Evolutionary conservation across 1,140 invertebrate genomes (phyloP), one percentile per base, ranked within the genome.

Genomic region (Leptopilina boulardi): DNA sequence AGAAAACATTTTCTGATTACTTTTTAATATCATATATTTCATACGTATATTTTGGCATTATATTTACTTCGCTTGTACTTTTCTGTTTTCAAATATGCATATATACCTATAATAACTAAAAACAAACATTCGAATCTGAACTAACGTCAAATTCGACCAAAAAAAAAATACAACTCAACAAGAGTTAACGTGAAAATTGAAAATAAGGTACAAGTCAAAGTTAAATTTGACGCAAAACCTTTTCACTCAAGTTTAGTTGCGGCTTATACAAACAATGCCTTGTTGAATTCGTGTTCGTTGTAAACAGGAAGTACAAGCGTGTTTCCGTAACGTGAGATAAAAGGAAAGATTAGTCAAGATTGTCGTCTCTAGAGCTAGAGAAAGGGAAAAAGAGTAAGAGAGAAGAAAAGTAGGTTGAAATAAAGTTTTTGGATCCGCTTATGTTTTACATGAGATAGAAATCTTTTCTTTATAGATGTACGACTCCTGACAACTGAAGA

Each of bases 271-370:
- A 66, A 66, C 59, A 66, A 66, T 23, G 56, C 6, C 56, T 8
- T 59, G 56, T 59, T 66, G 26, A 5, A 66, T 66, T 34, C 11
- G 26, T 66, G 59, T 34, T 66, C 0, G 59, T 30, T 66, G 26
- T 66, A 66, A 66, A 66, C 26, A 66, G 59, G 15, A 66, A 66
- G 13, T 23, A 30, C 26, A 30, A 66, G 59, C 6, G 59, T 66
- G 59, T 66, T 66, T 66, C 23, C 59, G 59, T 30, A 66, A 66
- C 59, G 59, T 66, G 59, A 66, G 26, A 30, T n/a, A 66, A 66
- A 30, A 30, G 15, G 59, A 66, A 15, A 66, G 59, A 66, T 66
- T 66, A 66, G 59, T n/a, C 23, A 26, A 66, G 59, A 66, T 66
- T 66, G 26, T 30, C 59, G 10, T 26, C 21, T 10, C 0, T 2